Base-by-base conservation (phyloP, 2,888 invertebrate species). In the Xestia c-nigrum region DNA sequence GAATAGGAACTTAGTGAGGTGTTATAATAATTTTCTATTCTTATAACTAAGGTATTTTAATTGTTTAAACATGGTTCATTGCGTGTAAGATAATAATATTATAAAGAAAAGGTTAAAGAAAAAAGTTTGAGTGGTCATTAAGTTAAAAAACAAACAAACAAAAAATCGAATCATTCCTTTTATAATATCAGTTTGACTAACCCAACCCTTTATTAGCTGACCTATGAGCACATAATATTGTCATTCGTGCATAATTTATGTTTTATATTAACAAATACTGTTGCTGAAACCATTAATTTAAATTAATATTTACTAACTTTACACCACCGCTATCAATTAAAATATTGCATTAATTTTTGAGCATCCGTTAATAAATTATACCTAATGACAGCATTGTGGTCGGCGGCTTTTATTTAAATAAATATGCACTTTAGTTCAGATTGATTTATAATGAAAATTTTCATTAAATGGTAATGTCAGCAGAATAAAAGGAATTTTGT, bases 401-500 rank as follows among this genome's bases (percentile, higher is more conserved):
- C 46, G n/a, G 57, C 7, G 40, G 47, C 50, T 64, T 10, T 24
- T 63, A 70, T 52, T 72, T 52, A 21, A 63, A 81, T 77, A 67
- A 70, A 57, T n/a, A 63, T 76, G 67, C 76, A 81, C 12, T 80
- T 76, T 46, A 75, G 31, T 55, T 63, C 24, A 40, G 14, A 14
- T 70, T 71, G 71, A 77, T 77, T 78, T 47, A 77, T 55, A 24
- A 14, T 57, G 19, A 43, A 64, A 40, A 63, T 19, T 40, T 79
- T 57, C n/a, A 79, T 79, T 40, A 79, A 79, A 79, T 64, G 63
- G 24, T 64, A 64, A 70, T 63, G 21, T 16, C 52, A 38, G 55
- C 38, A 31, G 52, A 52, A 61, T 24, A 52, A 78, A 38, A 38
- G 24, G 24, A 57, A 72, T 55, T 55, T 31, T 14, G 16, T n/a